Base-by-base conservation (phyloP, 2,888 invertebrate genomes). In the Cantharis rufa region DNA sequence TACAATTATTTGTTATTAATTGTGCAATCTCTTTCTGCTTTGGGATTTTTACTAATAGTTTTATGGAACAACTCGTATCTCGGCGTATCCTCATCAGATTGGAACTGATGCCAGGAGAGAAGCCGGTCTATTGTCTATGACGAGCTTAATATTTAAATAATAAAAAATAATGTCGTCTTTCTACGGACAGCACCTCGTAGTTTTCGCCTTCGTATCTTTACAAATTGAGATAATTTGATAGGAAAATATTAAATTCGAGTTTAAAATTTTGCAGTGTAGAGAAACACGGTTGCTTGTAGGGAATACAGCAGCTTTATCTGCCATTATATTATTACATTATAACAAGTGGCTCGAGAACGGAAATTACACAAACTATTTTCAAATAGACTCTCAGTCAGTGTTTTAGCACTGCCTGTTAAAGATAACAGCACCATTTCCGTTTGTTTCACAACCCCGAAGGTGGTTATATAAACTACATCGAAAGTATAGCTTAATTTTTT, bases 351-450 rank as follows among this genome's bases (percentile, higher is more conserved):
- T 85, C 85, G 86, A 85, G 84, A 86, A 84, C 88, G 88, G 88
- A 88, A 88, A 88, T 88, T 88, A 88, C 88, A 87, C 87, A 88
- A 88, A 88, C 88, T 88, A 88, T 88, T 88, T 88, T 88, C 88
- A 86, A 88, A 88, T 88, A 86, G 86, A 85, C 85, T 87, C 86
- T 85, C 86, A 86, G 84, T 86, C 86, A 85, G 84, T 86, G 86
- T 87, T 87, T 87, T 86, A 86, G 86, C 85, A 84, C 84, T 82
- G 84, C 84, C 85, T 85, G 86, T 84, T 85, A 82, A 84, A 84
- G 87, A 87, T 87, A 87, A 87, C 87, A 83, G 84, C 84, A 84
- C 86, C 85, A 87, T 87, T 87, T 87, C 87, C 87, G 85, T 85
- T 86, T 84, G 85, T 85, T 86, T 86, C 86, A 85, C 74, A 77